A percentile compares a stretch with the other conserved stretches of the same genome.
Evolutionary conservation across 2,113 vertebrate genomes (phyloP).

Genomic region (Protobothrops mucrosquamatus): DNA sequence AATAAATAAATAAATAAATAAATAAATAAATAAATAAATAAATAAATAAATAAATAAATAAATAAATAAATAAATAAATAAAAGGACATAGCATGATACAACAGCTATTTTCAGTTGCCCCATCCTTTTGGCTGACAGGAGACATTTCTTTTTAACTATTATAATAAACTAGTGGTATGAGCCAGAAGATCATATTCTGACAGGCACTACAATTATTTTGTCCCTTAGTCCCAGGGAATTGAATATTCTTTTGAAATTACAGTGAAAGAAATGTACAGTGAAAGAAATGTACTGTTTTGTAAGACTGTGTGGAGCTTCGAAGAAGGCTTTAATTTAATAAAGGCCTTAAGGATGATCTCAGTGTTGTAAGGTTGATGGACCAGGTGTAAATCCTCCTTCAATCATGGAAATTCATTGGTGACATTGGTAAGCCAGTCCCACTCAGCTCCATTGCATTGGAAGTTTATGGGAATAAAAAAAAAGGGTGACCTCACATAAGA

Average conservation of each 20-base stretch:
- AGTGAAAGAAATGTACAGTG: not conserved
- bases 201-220: not conserved
- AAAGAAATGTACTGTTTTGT: not conserved
- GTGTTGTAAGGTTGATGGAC: not conserved
- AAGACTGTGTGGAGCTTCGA: not conserved
- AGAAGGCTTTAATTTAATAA: not conserved
- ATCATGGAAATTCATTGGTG: not conserved
- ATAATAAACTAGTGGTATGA: not conserved
- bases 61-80: too few species aligned
- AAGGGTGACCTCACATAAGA: not conserved
- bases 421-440: not conserved
- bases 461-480: not conserved
- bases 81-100: not conserved
- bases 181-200: not conserved
- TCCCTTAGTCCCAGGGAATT: not conserved
- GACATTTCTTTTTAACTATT: not conserved
- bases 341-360: not conserved
- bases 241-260: not conserved
- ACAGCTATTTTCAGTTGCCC: not conserved
- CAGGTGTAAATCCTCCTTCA: not conserved
- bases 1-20: too few species aligned
- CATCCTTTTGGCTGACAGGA: not conserved
- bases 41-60: not conserved
- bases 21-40: too few species aligned
- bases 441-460: not conserved